Evolutionary conservation across 2,888 invertebrate species (phyloP).

Genomic region (Epinotia nisella): DNA sequence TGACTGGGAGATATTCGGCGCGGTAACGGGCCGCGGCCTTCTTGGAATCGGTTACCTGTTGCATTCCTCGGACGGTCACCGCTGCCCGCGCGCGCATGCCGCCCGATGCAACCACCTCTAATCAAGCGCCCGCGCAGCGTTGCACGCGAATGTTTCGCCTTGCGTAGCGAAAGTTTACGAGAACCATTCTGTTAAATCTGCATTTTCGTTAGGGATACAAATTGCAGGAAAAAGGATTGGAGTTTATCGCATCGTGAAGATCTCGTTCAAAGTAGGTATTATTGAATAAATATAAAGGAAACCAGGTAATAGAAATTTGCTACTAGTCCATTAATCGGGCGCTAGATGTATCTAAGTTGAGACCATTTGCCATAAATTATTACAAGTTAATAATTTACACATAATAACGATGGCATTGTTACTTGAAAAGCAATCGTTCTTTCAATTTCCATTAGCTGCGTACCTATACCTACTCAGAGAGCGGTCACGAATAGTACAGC

Average conservation of each 20-base stretch:
- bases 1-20: slow-evolving; percentile 84
- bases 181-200: neutral
- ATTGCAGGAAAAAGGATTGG: neutral
- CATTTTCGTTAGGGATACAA: neutral
- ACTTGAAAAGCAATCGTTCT: slow-evolving; percentile 32
- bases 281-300: neutral
- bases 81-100: slow-evolving; percentile 52
- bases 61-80: slow-evolving; percentile 79
- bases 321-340: neutral
- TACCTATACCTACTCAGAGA: slow-evolving; percentile 21
- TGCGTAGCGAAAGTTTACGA: slow-evolving; percentile 9
- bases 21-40: slow-evolving; percentile 84
- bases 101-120: slow-evolving; percentile 54
- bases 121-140: slow-evolving; percentile 23
- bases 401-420: slow-evolving; percentile 14
- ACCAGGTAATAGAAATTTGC: neutral
- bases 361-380: slow-evolving; percentile 11
- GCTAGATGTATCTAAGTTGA: neutral
- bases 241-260: slow-evolving; percentile 7
- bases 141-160: slow-evolving; percentile 37
- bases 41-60: slow-evolving; percentile 84
- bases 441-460: slow-evolving; percentile 34
- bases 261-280: neutral
- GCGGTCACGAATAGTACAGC: slow-evolving; percentile 19
- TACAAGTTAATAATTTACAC: slow-evolving; percentile 17